Evolutionary conservation across 2,888 invertebrate genomes (phyloP).

Genomic region (Macrostomum cliftonense): DNA sequence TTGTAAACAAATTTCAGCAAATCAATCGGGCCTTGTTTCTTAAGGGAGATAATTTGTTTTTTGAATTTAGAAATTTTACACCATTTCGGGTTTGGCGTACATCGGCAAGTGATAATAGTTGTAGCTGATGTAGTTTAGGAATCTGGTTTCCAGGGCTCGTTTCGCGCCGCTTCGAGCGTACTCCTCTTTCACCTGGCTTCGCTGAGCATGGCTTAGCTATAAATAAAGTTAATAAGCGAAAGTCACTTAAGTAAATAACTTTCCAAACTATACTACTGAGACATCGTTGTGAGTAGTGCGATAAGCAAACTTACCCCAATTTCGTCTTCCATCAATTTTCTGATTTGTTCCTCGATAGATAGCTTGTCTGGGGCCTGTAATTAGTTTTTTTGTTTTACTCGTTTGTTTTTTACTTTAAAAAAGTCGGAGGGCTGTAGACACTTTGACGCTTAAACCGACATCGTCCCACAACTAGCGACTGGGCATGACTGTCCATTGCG

Average conservation of each 20-base stretch:
- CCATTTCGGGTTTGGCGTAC: slow-evolving; percentile 38
- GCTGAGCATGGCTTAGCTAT: slow-evolving; percentile 21
- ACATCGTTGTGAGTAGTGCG: background rate
- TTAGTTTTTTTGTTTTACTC: too few species aligned
- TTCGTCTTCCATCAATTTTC: slow-evolving; percentile 29
- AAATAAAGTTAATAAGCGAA: too few species aligned
- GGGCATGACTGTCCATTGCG: too few species aligned
- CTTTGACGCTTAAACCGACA: too few species aligned
- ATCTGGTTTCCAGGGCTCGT: slow-evolving; percentile 29
- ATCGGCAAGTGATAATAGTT: slow-evolving; percentile 37
- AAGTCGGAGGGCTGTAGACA: too few species aligned
- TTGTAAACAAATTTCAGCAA: too few species aligned
- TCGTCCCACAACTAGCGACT: too few species aligned
- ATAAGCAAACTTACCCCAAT: slow-evolving; percentile 20
- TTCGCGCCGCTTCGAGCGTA: slow-evolving; percentile 25
- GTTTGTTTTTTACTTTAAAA: too few species aligned
- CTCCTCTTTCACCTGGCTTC: slow-evolving; percentile 19
- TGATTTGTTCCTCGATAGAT: slow-evolving; percentile 12
- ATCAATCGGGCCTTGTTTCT: too few species aligned
- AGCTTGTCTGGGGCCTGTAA: slow-evolving; percentile 6
- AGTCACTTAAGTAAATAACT: slow-evolving; percentile 4
- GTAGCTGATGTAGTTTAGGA: slow-evolving; percentile 34
- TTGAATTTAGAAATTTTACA: slow-evolving; percentile 10
- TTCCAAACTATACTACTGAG: background rate
- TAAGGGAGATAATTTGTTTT: too few species aligned